Base-by-base conservation (phyloP, 2,888 invertebrate genomes). In the Perdita meconis region DNA sequence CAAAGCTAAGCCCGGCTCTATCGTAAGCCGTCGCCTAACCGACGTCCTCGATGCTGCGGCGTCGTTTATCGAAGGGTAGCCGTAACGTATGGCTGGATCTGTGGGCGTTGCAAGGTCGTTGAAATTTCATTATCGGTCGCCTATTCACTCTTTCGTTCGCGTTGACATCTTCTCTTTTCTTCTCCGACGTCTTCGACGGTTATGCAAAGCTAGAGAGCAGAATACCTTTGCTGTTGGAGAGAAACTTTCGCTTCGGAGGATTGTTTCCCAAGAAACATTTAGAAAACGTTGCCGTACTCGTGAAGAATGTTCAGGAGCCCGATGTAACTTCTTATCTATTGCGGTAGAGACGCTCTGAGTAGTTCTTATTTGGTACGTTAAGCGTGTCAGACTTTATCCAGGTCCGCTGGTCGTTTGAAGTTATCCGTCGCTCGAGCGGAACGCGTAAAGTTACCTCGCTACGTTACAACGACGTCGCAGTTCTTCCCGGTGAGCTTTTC, bases 1-100 rank as follows among this genome's bases (percentile, higher is more conserved):
- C 81, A 85, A 76, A 87, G 73, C 74, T 75, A 84, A 80, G 57
- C 74, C 47, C 64, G 42, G 34, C 51, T 56, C 50, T 67, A 73
- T 68, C 72, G 66, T 66, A 75, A 69, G 61, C 53, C 68, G 66
- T 47, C 78, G 67, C 75, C 81, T 81, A 69, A 78, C 75, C 78
- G 50, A 63, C 66, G 50, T 40, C 56, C 68, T 50, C 59, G 53
- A 51, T 65, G 59, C 12, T 56, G 53, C 51, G 67, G 36, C 24
- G 38, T 38, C 66, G 66, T 81, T 64, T 69, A 69, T 81, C 69
- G 74, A 77, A 77, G 82, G 75, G 81, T 83, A 84, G 82, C 80
- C 83, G 78, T 82, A 80, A 86, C 85, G 83, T 68, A 71, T 68
- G 59, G 50, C 36, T 36, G n/a, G 53, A 55, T 65, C 71, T 40